Evolutionary conservation across 2,888 invertebrate species (phyloP), one percentile per base, ranked within the genome.

Genomic region (Drosophila paramelanica): DNA sequence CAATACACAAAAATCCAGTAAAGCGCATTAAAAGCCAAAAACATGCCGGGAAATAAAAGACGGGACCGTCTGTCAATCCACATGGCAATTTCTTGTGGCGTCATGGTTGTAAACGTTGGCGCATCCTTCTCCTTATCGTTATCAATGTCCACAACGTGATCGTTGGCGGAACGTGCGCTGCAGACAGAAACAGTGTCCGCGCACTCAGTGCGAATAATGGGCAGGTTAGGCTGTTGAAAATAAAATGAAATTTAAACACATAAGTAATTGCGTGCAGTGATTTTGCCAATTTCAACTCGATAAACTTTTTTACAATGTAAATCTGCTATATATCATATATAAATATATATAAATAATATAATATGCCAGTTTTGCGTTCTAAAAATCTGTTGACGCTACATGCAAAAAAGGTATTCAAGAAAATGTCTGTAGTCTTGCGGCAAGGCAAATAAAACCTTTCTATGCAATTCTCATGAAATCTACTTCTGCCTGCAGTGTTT

Each of bases 1-100:
- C 85, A 88, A 53, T 91, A 91, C 55, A 91, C 90, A 82, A 91
- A 91, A 31, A 91, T 90, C 91, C 91, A 91, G 55, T 91, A 91
- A 43, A 91, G 68, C 38, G 81, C 89, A 77, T 91, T 91, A 23
- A 91, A 91, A 3, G 86, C 89, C 59, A 91, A 50, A 62, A 91
- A 91, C 91, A 89, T 89, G 42, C 87, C 75, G 1, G 91, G 91
- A 68, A 91, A 91, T 14, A 91, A 59, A 17, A 89, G 81, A 14
- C 91, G 79, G 1, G 91, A 87, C 7, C 91, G 80, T 33, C 91
- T 69, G 62, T 91, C 91, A 43, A 91, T 91, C 91, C 91, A 91
- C 91, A 91, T 91, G 66, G 91, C 91, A 56, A 91, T 91, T 67
- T 91, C 91, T 61, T 91, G 91, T 23, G 91, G 91, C 33, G 91